Evolutionary conservation across 2,113 vertebrate genomes (phyloP).

Genomic region (Brachyhypopomus occidentalis): DNA sequence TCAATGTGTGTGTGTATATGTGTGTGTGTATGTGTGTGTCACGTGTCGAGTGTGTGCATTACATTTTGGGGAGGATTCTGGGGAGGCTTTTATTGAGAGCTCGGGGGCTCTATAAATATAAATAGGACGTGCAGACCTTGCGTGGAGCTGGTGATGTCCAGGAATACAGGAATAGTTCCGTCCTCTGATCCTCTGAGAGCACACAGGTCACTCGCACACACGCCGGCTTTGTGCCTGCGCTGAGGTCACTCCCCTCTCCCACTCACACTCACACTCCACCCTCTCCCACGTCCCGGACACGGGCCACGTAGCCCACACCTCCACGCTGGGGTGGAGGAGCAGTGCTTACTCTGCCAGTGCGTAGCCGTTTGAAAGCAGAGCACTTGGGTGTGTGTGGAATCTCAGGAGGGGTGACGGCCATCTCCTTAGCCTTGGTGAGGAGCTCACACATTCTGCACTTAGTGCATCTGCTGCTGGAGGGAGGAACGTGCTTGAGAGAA

Average conservation of each 20-base stretch:
- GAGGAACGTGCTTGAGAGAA: not conserved
- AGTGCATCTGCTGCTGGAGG: not conserved
- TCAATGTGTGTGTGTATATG: not conserved
- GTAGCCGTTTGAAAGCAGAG: not conserved
- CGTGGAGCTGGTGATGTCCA: slow-evolving; percentile 31
- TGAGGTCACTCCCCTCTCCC: not conserved
- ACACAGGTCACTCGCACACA: not conserved
- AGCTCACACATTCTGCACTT: not conserved
- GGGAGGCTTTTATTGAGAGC: slow-evolving; percentile 8
- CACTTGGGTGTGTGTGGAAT: too few species aligned
- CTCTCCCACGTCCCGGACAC: not conserved
- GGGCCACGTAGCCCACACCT: too few species aligned
- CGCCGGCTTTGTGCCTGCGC: too few species aligned
- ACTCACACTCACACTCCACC: not conserved
- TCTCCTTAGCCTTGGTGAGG: too few species aligned
- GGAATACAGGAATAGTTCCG: slow-evolving; percentile 46
- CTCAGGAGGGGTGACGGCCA: too few species aligned
- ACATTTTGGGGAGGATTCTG: not conserved
- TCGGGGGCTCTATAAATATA: slow-evolving; percentile 25
- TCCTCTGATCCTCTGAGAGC: not conserved
- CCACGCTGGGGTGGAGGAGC: not conserved
- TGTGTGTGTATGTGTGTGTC: slow-evolving; percentile 3
- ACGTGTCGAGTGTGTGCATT: not conserved
- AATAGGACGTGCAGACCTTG: slow-evolving; percentile 9
- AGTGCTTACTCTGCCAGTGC: too few species aligned